Percentiles rank a stretch among this genome's conserved stretches.
Evolutionary conservation across 2,797 vertebrate genomes (phyloP).

Genomic region (Pempheris klunzingeri): DNA sequence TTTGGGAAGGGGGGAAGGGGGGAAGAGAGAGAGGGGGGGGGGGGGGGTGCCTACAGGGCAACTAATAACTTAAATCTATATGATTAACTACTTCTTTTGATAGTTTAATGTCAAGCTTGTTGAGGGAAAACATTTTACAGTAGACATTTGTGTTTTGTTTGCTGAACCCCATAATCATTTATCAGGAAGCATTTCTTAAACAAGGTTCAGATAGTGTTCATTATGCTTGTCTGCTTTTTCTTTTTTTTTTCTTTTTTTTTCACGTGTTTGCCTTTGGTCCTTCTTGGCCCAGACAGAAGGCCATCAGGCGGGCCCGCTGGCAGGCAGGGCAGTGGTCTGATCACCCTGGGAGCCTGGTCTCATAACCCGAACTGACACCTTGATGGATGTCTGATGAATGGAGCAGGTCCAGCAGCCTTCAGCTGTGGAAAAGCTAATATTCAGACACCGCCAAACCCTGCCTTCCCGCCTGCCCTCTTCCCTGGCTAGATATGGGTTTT

Average conservation of each 20-base stretch:
- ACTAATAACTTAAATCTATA: conserved; percentile 60
- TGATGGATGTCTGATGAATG: conserved; percentile 83
- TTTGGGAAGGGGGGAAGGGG: conserved; percentile 11
- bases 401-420: conserved; percentile 76
- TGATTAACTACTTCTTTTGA: conserved; percentile 57
- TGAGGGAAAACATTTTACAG: conserved; percentile 7
- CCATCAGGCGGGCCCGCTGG: conserved; percentile 67
- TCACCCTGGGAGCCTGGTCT: conserved; percentile 73
- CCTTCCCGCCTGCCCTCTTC: conserved; percentile 26
- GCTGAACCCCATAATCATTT: conserved; percentile 1
- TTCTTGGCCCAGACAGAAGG: conserved; percentile 64
- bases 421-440: conserved; percentile 78
- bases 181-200: neutral
- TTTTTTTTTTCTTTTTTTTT: conserved; percentile 20
- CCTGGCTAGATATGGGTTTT: conserved; percentile 46
- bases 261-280: conserved; percentile 63
- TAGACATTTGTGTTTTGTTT: conserved; percentile 22
- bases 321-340: conserved; percentile 65
- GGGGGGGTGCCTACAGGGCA: conserved; percentile 40
- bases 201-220: neutral
- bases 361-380: conserved; percentile 82
- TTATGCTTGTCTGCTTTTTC: conserved; percentile 8
- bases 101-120: conserved; percentile 36
- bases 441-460: conserved; percentile 58
- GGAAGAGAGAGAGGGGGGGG: too few relatives aligned